These are phyloP conservation scores for Bujurquina vittata DNA, from an alignment of 2,113 vertebrate genomes.

Conservation along the genomic window DNA sequence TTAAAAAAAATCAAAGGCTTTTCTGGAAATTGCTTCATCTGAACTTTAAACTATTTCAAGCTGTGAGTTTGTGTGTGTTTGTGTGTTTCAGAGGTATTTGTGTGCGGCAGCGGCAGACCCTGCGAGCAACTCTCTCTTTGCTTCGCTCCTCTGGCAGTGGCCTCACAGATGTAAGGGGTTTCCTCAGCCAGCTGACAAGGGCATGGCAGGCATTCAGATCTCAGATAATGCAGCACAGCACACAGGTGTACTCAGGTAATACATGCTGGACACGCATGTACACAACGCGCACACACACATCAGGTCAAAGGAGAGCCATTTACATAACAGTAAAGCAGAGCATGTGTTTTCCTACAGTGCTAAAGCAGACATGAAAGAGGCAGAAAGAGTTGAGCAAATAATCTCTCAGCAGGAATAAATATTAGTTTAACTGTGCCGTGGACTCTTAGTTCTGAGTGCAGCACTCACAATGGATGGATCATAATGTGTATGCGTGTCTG, in stretches of 20 bases:
- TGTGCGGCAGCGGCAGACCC: conserved; percentile 71
- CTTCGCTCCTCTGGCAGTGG: conserved; percentile 76
- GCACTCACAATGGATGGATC: conserved; percentile 5
- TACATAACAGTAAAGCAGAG: background rate
- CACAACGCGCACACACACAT: background rate
- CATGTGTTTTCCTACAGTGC: background rate
- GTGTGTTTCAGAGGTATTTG: conserved; percentile 75
- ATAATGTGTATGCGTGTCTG: background rate
- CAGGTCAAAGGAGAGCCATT: background rate
- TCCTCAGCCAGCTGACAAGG: conserved; percentile 75
- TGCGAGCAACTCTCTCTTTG: conserved; percentile 73
- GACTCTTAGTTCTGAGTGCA: conserved; percentile 9
- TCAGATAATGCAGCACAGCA: conserved; percentile 52
- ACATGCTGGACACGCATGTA: background rate
- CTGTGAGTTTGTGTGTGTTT: conserved; percentile 19
- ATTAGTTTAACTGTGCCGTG: conserved; percentile 40
- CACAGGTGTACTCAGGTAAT: conserved; percentile 68
- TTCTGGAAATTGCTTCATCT: background rate
- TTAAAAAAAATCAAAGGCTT: background rate
- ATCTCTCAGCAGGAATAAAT: conserved; percentile 45
- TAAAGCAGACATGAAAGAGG: conserved; percentile 1
- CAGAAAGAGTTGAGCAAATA: conserved; percentile 29
- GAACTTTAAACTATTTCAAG: background rate
- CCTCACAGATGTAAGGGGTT: conserved; percentile 79
- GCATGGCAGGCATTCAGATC: conserved; percentile 72